Evolutionary conservation across 2,888 invertebrate species (phyloP).

Genomic region (Hirtodrosophila confusa): DNA sequence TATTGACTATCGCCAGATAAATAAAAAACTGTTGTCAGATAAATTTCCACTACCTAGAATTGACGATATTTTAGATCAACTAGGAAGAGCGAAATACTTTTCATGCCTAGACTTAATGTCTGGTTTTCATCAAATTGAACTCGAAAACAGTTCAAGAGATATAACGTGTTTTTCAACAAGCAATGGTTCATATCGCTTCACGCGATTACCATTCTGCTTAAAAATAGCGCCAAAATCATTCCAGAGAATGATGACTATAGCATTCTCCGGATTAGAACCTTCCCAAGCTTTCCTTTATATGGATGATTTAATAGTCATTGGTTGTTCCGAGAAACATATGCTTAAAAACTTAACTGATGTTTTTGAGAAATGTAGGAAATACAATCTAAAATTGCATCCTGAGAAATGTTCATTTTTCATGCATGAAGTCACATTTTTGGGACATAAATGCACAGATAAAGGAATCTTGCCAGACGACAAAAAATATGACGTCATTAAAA

Average conservation of each 20-base stretch:
- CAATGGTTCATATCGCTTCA: constrained; percentile 13
- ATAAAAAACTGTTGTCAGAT: constrained; percentile 6
- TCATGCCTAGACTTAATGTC: constrained; percentile 12
- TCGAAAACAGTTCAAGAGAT: constrained; percentile 3
- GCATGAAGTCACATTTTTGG: neutral
- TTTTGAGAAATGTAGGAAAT: constrained; percentile 5
- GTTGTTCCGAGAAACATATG: constrained; percentile 14
- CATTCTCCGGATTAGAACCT: constrained; percentile 5
- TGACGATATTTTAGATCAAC: constrained; percentile 9
- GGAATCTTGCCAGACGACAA: constrained; percentile 3
- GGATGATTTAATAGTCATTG: constrained; percentile 13
- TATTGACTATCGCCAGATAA: constrained; percentile 4
- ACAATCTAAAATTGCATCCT: constrained; percentile 8
- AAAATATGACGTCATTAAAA: constrained; percentile 8
- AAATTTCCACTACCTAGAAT: constrained; percentile 8
- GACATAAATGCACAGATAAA: constrained; percentile 7
- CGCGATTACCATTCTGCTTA: constrained; percentile 8
- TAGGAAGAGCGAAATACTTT: constrained; percentile 3
- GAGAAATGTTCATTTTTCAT: constrained; percentile 9
- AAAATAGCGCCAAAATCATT: constrained; percentile 1
- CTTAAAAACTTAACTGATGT: constrained; percentile 19
- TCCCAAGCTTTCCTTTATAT: constrained; percentile 13
- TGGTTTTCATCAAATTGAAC: constrained; percentile 8
- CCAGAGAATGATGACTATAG: constrained; percentile 17
- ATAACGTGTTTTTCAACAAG: constrained; percentile 18